phyloP scores from a whole-genome alignment of 1,140 invertebrate genomes.

The Melanaphis sacchari region DNA sequence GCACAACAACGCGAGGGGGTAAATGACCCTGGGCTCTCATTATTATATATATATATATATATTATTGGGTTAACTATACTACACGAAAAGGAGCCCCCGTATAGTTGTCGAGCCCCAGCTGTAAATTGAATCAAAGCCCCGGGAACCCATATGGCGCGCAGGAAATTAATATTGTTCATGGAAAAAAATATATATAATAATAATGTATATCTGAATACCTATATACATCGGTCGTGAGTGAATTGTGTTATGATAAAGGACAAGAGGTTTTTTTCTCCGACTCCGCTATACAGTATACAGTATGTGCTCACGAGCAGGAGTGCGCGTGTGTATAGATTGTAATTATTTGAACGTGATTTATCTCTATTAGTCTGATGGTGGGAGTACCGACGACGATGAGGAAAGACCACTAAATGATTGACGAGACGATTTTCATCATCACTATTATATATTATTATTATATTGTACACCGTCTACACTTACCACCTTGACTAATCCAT shows the following conservation, averaged over 20 bases:
- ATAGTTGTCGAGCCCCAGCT: conserved; percentile 42
- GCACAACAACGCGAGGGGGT: conserved; percentile 14
- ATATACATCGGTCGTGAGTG: conserved; percentile 6
- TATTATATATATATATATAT: conserved; percentile 40
- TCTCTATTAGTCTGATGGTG: conserved; percentile 39
- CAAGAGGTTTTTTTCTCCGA: neutral
- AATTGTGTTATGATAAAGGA: conserved; percentile 50
- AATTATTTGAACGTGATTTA: conserved; percentile 52
- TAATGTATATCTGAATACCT: conserved; percentile 4
- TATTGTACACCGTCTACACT: neutral
- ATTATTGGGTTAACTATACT: conserved; percentile 52
- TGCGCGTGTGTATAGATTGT: conserved; percentile 22
- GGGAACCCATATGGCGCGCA: conserved; percentile 56
- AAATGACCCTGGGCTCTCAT: conserved; percentile 54
- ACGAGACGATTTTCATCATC: conserved; percentile 46
- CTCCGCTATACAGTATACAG: too few relatives aligned
- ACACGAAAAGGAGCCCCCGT: conserved; percentile 15
- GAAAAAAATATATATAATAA: neutral
- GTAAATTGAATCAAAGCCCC: conserved; percentile 55
- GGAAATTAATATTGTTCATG: conserved; percentile 56
- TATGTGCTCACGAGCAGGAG: neutral
- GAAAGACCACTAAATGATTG: conserved; percentile 38
- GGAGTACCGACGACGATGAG: neutral
- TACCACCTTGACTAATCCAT: conserved; percentile 29
- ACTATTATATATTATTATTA: neutral